Evolutionary conservation across 1,140 invertebrate species (phyloP), one percentile per base, ranked within the genome.

Genomic region (Ostrea edulis): DNA sequence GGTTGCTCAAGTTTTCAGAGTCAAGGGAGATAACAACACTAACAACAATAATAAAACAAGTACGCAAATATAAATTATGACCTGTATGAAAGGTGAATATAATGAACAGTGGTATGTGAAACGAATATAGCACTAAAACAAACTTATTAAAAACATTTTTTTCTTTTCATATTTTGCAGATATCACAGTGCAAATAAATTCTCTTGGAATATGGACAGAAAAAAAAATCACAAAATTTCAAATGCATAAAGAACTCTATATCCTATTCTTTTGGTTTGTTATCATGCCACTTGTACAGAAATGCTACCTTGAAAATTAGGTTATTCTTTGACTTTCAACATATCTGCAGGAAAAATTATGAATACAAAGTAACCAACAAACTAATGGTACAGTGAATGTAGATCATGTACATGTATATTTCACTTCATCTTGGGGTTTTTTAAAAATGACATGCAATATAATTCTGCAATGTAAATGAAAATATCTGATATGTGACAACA

Each of bases 401-500:
- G 35, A 44, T 44, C 35, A 44, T 44, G 35, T 44, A 44, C 35
- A 44, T 44, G 35, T 44, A 44, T 44, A 44, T 44, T 44, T 44
- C 35, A 44, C 5, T 44, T 44, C 35, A 44, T 1, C 35, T 44
- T 44, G n/a, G n/a, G n/a, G 1, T 44, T 44, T 1, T 44, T 44
- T 44, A 44, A 44, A 44, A 44, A 44, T 5, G 5, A 44, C 25
- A 29, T 17, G 71, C 1, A 44, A 71, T 35, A 0, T 5, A 71
- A 71, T 25, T 20, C 14, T 81, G 25, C 71, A 51, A 71, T 25
- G 14, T 81, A 11, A 35, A 29, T 35, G 71, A 82, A 52, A 52
- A n/a, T 35, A 52, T 83, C 29, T 83, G 82, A 83, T 54, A 83
- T 83, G 52, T 54, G 82, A 83, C 82, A 52, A 53, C 44, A 52